Base-by-base conservation (phyloP, 2,888 invertebrate species). In the Pollenia angustigena region DNA sequence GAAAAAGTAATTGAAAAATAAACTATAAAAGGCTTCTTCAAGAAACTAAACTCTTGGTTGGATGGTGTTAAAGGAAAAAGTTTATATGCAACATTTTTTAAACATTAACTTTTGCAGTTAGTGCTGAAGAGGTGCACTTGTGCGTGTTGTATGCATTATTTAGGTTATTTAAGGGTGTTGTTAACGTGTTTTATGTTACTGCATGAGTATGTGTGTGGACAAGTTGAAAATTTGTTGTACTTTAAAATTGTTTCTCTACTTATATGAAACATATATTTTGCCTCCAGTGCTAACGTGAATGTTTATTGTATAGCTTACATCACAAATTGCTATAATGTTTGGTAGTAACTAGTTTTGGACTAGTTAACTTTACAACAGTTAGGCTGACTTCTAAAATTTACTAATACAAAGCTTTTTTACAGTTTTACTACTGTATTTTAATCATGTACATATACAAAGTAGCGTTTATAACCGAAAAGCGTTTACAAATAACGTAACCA, bases 111-210 rank as follows among this genome's bases (percentile, higher is more conserved):
- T 46, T 42, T 60, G 14, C 68, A 54, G 44, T 32, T 68, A 58
- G 60, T 68, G 46, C 40, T 44, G 11, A 18, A 64, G 44, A 18
- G 18, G n/a, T 48, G 40, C n/a, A 14, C 23, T 46, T 32, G 60
- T 48, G n/a, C 14, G 42, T 58, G 9, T n/a, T 44, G 72, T 44
- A 56, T 71, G 52, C 52, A 60, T 42, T 69, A n/a, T 16, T 62
- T 32, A 71, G 16, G 14, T 52, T 60, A 44, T 23, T 60, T 60
- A 74, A 56, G 32, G n/a, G 50, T 75, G 40, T 60, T 75, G 60
- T 80, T 54, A 64, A 80, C n/a, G 52, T 80, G 54, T 60, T 46
- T 46, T 56, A 81, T 58, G 46, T 68, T 81, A 50, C 40, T 68
- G 58, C 32, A 62, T 32, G 16, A 50, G n/a, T 18, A 66, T 56